phyloP scores from a whole-genome alignment of 1,140 invertebrate species.

The Rhopalosiphum maidis region DNA sequence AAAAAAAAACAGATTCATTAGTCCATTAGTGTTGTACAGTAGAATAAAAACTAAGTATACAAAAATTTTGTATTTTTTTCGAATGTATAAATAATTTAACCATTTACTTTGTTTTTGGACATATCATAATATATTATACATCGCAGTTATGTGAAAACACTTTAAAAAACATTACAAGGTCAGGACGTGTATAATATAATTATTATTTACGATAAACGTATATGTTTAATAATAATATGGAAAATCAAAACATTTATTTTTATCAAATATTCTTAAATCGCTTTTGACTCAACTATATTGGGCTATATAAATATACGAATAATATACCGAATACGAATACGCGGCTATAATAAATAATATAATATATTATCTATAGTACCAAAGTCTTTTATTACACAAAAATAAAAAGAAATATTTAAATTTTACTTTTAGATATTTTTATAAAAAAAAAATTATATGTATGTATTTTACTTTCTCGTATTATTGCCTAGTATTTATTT shows the following conservation, averaged over 20 bases:
- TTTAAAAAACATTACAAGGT: background rate
- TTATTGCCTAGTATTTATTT: background rate
- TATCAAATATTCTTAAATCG: background rate
- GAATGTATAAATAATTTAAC: background rate
- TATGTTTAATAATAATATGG: background rate
- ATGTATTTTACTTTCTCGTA: background rate
- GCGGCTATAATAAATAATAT: no score
- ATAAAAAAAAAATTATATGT: no score
- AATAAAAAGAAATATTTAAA: background rate
- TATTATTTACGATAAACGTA: background rate
- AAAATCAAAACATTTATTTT: background rate
- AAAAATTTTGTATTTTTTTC: background rate
- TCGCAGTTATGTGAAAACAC: background rate
- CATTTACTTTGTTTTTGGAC: background rate
- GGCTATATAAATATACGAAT: background rate
- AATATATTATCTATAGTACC: background rate
- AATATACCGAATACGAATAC: background rate
- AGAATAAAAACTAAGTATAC: background rate
- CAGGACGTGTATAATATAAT: background rate
- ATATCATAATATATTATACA: background rate
- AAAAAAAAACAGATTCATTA: constrained; percentile 29
- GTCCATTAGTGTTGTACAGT: background rate
- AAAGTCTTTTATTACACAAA: background rate
- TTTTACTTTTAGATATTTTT: background rate
- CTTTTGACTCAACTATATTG: background rate